These are phyloP conservation scores for Neostethus bicornis DNA, from an alignment of 2,797 vertebrate species.

Conservation along the genomic window DNA sequence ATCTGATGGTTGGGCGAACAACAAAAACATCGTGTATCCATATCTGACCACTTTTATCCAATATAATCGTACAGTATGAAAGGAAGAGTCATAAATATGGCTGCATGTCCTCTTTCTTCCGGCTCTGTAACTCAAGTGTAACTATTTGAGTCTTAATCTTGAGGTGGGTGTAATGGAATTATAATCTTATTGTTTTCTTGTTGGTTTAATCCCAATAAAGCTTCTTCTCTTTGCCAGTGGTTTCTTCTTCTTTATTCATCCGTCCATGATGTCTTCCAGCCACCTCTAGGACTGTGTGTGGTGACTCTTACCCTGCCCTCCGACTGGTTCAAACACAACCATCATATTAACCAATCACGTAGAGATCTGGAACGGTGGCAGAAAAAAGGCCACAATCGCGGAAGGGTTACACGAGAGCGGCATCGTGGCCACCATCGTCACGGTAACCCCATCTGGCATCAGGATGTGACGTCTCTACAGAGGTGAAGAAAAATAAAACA, in stretches of 20 bases:
- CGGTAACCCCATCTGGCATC: not conserved
- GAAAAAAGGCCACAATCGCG: slow-evolving; percentile 14
- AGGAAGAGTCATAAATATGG: too few relatives aligned
- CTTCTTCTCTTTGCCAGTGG: too few relatives aligned
- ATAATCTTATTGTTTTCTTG: too few relatives aligned
- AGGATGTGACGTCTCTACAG: not conserved
- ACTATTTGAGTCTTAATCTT: too few relatives aligned
- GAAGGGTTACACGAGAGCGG: slow-evolving; percentile 7
- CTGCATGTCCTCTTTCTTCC: too few relatives aligned
- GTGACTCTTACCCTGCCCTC: slow-evolving; percentile 67
- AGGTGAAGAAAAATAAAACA: slow-evolving; percentile 31
- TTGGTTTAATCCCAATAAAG: too few relatives aligned
- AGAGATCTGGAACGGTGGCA: not conserved
- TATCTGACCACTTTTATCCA: too few relatives aligned
- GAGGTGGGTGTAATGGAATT: too few relatives aligned
- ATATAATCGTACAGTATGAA: too few relatives aligned
- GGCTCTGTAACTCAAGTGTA: too few relatives aligned
- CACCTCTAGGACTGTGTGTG: slow-evolving; percentile 73
- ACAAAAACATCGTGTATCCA: too few relatives aligned
- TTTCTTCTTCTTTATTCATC: not conserved
- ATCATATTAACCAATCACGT: slow-evolving; percentile 22
- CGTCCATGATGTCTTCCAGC: slow-evolving; percentile 49
- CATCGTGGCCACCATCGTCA: slow-evolving; percentile 2
- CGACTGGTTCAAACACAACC: slow-evolving; percentile 61
- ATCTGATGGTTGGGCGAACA: too few relatives aligned